These are phyloP conservation scores for Rhabditoides inermis DNA, from an alignment of 2,888 invertebrate species.

Conservation along the genomic window DNA sequence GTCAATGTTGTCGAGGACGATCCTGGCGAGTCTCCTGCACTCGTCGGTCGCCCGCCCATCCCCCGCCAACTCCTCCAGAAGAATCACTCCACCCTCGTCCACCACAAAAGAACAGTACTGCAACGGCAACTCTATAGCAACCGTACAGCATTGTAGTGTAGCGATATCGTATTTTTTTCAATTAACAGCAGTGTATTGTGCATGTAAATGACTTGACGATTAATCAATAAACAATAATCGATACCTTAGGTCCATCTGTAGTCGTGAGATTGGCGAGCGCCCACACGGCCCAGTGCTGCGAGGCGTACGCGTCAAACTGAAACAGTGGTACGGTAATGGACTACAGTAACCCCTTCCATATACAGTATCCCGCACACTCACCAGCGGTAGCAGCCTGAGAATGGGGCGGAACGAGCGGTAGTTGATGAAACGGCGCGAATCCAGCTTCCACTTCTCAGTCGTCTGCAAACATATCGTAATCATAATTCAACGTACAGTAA, in stretches of 20 bases:
- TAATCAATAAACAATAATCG: not conserved
- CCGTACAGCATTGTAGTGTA: not conserved
- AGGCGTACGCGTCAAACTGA: conserved; percentile 31
- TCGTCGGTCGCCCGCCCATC: conserved; percentile 24
- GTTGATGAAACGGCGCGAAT: conserved; percentile 83
- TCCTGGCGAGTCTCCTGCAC: conserved; percentile 21
- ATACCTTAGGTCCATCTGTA: conserved; percentile 68
- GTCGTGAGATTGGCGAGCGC: conserved; percentile 88
- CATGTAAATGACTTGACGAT: not conserved
- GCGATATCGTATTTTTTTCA: too few species aligned
- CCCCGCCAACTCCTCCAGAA: conserved; percentile 61
- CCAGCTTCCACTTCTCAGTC: conserved; percentile 78
- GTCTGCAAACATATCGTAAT: conserved; percentile 62
- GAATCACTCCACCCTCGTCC: conserved; percentile 72
- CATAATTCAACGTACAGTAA: conserved; percentile 58
- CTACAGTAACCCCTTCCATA: not conserved
- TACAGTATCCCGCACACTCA: conserved; percentile 60
- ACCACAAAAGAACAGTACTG: conserved; percentile 84
- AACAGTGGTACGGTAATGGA: conserved; percentile 13
- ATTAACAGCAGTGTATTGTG: not conserved
- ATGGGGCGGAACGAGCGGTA: conserved; percentile 93
- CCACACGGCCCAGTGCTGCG: conserved; percentile 84
- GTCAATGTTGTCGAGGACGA: conserved; percentile 29
- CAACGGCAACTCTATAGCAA: conserved; percentile 62
- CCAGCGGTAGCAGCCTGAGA: conserved; percentile 67